Evolutionary conservation across 2,113 vertebrate species (phyloP), one percentile per base, ranked within the genome.

Genomic region (Scophthalmus maximus): DNA sequence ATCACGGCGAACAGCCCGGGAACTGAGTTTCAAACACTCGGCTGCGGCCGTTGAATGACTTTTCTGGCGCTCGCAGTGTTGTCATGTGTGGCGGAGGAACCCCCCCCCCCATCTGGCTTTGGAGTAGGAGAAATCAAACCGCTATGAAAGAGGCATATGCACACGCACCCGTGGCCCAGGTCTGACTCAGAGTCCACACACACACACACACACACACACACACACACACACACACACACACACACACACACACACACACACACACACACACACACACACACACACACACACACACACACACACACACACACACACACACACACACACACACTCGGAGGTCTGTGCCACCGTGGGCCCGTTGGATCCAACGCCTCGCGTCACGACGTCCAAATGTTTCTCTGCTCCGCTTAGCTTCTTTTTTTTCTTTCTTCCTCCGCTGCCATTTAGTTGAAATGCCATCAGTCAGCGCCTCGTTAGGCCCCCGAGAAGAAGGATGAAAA

Each of bases 131-230:
- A 8, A 46, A 46, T 46, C 42, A 53, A 78, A 81, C 68, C 22
- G 36, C 83, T 53, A 67, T 74, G 30, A 85, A 79, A 67, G 69
- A 74, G 56, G 59, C 20, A 69, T 62, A 57, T 73, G 66, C 74
- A 40, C 77, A 73, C 59, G 25, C 30, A 30, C 56, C 68, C 57
- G 18, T 56, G 73, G 70, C 73, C 70, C 76, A 65, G 68, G 68
- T 81, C 85, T 86, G 83, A 85, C 84, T 88, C 78, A 76, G 32
- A 84, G 34, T 87, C 81, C 60, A 82, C 82, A 74, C 84, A 73
- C 49, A 26, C 22, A 47, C 8, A 42, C 50, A 20, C 62, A 63
- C 56, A 81, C 63, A 3, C 63, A 81, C 55, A 79, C 20, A 74
- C 59, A 68, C 82, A n/a, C 8, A 42, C 50, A 20, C 62, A 63